Evolutionary conservation across 92 coral and sea anemone species (phyloP), one percentile per base, ranked within the genome.

Genomic region (Zoanthus gigantus): DNA sequence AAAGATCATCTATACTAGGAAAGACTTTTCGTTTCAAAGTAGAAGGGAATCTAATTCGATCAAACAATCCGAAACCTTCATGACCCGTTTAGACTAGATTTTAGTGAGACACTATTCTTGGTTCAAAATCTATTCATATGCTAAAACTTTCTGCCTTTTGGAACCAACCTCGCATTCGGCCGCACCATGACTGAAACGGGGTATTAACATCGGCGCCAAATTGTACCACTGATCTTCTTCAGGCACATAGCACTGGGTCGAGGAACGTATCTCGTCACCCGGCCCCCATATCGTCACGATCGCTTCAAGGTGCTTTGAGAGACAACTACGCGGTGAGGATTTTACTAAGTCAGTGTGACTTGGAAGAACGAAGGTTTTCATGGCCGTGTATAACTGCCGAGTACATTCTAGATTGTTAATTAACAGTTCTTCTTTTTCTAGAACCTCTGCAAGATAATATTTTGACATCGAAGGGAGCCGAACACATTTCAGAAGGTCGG

Each of bases 211-310:
- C 7, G 99, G 94, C 74, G 99, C 93, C 75, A 97, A 87, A 79
- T 95, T 95, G 93, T 89, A 97, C 99, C 99, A 97, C 54, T 92
- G 93, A 83, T 94, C 93, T 42, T 90, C 90, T 18, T 93, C 61
- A 30, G 99, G 98, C 14, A 97, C 98, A 52, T 85, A 97, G 87
- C 98, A 94, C 90, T 97, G 98, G 67, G 98, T 95, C 46, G 98
- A 95, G 37, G 99, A 92, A 63, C 98, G 92, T 11, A 94, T 86
- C 89, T 96, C 99, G 83, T 96, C 95, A 32, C 95, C 99, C 88
- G 98, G 98, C 13, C 99, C 99, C 94, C 99, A 96, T 54, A 94
- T 97, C 12, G 98, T 96, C 72, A 97, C 92, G 57, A 97, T 96
- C 4, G 98, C 98, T 37, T 95, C 96, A 44, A 91, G 92, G 74